phyloP scores from a whole-genome alignment of 2,797 vertebrate genomes.

The Melanotaenia maccullochi region DNA sequence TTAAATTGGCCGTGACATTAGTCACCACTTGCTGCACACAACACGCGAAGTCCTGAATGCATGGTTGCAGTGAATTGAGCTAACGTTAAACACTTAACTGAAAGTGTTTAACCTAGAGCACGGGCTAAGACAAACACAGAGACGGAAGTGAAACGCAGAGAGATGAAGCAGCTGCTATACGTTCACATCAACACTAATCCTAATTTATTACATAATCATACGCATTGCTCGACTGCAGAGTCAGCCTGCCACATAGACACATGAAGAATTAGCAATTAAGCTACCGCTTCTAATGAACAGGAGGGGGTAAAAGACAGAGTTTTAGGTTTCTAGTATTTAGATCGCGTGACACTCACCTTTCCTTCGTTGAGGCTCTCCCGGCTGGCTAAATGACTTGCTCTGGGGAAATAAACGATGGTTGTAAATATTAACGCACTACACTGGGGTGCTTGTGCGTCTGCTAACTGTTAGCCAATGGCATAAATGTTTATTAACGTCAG shows the following conservation, averaged over 20 bases:
- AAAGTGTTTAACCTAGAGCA: background rate
- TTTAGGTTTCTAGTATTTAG: too few species aligned
- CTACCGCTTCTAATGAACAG: conserved; percentile 33
- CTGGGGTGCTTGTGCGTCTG: conserved; percentile 25
- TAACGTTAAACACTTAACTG: background rate
- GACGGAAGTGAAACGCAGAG: background rate
- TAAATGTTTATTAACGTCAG: conserved; percentile 20
- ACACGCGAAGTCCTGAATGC: background rate
- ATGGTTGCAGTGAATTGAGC: background rate
- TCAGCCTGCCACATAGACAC: conserved; percentile 7
- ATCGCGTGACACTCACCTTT: conserved; percentile 43
- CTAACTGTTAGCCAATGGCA: conserved; percentile 58
- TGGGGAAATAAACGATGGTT: background rate
- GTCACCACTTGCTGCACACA: background rate
- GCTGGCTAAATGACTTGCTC: conserved; percentile 2
- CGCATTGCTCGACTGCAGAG: conserved; percentile 35
- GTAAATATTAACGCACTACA: conserved; percentile 21
- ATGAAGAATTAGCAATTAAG: conserved; percentile 35
- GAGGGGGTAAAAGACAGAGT: background rate
- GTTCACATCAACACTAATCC: background rate
- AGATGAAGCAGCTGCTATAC: conserved; percentile 8
- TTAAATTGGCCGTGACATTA: background rate
- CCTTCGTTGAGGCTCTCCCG: background rate
- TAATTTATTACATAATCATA: conserved; percentile 64
- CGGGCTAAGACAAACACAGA: background rate